phyloP scores from a whole-genome alignment of 2,797 vertebrate species.

The Carcharodon carcharias region DNA sequence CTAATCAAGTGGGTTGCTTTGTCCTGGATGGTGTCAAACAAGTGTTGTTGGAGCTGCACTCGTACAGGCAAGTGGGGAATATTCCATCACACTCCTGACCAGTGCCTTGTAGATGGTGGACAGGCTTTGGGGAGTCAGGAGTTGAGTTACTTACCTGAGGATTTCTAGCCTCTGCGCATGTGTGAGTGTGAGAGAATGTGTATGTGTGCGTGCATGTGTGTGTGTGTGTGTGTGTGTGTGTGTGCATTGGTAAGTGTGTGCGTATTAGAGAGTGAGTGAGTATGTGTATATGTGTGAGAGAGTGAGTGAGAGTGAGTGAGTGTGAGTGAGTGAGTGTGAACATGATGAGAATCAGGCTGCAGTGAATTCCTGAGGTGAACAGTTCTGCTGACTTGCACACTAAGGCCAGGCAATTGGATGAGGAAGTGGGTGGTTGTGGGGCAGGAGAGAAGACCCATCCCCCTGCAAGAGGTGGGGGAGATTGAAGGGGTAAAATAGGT shows the following conservation, averaged over 20 bases:
- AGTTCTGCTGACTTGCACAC: neutral
- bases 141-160: too few relatives aligned
- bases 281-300: conserved; percentile 51
- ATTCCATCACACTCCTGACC: too few relatives aligned
- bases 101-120: too few relatives aligned
- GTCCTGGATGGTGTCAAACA: too few relatives aligned
- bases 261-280: conserved; percentile 36
- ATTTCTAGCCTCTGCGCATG: too few relatives aligned
- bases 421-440: neutral
- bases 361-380: neutral
- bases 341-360: neutral
- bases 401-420: neutral
- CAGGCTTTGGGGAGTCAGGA: too few relatives aligned
- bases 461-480: neutral
- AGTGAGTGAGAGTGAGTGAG: conserved; percentile 44
- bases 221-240: conserved; percentile 39
- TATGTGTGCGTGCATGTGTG: neutral
- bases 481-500: neutral
- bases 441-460: too few relatives aligned
- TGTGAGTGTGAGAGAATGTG: too few relatives aligned
- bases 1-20: too few relatives aligned
- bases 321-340: neutral
- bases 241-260: conserved; percentile 25
- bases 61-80: too few relatives aligned
- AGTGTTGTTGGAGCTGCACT: too few relatives aligned